These are phyloP conservation scores for Sarcoramphus papa DNA, from an alignment of 2,797 vertebrate genomes.

Conservation along the genomic window DNA sequence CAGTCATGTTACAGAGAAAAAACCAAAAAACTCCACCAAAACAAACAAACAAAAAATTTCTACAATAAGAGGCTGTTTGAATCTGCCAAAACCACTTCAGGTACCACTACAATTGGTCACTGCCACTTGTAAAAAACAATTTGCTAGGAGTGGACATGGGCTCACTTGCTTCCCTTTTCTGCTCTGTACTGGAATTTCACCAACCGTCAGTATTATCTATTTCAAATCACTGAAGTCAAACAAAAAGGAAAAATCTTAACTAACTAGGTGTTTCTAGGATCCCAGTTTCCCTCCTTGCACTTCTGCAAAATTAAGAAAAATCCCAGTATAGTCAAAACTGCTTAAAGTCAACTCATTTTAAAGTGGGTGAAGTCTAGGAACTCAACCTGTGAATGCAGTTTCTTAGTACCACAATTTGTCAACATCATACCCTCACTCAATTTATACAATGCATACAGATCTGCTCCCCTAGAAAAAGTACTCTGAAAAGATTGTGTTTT, in stretches of 20 bases:
- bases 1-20: background rate
- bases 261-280: background rate
- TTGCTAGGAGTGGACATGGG: background rate
- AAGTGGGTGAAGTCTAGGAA: background rate
- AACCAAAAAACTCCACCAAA: background rate
- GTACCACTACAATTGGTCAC: background rate
- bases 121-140: background rate
- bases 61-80: background rate
- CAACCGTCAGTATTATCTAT: background rate
- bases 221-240: background rate
- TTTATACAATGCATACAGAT: background rate
- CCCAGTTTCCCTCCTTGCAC: background rate
- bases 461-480: background rate
- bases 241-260: background rate
- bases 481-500: background rate
- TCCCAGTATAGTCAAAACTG: background rate
- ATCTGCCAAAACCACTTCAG: background rate
- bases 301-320: background rate
- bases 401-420: background rate
- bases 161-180: background rate
- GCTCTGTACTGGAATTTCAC: background rate
- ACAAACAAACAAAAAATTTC: background rate
- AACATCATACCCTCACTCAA: background rate
- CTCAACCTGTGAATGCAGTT: background rate
- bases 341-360: background rate